phyloP scores from a whole-genome alignment of 1,140 invertebrate genomes.

The Goniozus legneri region DNA sequence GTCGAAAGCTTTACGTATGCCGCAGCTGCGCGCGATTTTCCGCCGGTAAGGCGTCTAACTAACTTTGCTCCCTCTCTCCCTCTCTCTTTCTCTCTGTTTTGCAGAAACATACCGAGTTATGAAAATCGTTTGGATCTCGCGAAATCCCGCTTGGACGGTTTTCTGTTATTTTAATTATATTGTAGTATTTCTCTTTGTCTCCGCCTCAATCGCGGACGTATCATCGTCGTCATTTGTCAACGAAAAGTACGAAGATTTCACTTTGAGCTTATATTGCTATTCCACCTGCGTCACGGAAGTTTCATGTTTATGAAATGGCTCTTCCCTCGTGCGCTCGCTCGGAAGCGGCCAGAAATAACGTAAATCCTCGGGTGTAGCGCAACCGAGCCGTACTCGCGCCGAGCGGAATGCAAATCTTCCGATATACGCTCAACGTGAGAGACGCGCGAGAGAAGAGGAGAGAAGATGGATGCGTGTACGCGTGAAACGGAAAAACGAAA shows the following conservation, averaged over 20 bases:
- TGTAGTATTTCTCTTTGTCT: too few species aligned
- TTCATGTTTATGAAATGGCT: conserved; percentile 37
- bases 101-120: too few species aligned
- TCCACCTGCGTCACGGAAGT: conserved; percentile 32
- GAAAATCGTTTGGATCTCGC: too few species aligned
- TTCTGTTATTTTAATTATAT: too few species aligned
- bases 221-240: conserved; percentile 20
- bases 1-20: neutral
- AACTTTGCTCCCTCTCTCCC: neutral
- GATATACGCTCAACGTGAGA: conserved; percentile 10
- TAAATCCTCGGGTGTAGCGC: conserved; percentile 23
- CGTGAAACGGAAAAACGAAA: conserved; percentile 2
- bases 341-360: conserved; percentile 23
- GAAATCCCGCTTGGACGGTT: too few species aligned
- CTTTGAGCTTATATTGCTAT: conserved; percentile 27
- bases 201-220: neutral
- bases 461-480: neutral
- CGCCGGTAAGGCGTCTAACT: neutral
- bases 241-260: conserved; percentile 20
- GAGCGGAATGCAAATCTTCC: conserved; percentile 28
- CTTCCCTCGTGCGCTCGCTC: conserved; percentile 3
- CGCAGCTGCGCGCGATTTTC: conserved; percentile 1
- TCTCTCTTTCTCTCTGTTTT: neutral
- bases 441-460: too few species aligned
- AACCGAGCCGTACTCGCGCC: conserved; percentile 15